Evolutionary conservation across 1,140 invertebrate species (phyloP), one percentile per base, ranked within the genome.

Genomic region (Heliconius congener): DNA sequence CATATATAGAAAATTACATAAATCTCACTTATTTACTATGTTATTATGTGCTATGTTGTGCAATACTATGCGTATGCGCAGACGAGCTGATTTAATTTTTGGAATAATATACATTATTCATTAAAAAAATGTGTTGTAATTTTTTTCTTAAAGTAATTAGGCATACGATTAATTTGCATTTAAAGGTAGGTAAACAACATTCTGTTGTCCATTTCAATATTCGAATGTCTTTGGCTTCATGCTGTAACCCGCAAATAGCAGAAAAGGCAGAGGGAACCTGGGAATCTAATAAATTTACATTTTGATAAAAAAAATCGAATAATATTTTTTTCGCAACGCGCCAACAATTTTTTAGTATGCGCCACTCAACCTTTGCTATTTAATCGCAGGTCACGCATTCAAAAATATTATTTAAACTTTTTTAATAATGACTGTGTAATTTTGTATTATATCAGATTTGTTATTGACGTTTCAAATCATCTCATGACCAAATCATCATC

Each of bases 361-460:
- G 39, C 6, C 23, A 71, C 4, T 23, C 78, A 76, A 76, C 46
- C 57, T 55, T 77, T 50, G 55, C 57, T 70, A 77, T 74, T 79
- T 74, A 52, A 71, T 76, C 76, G 52, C 57, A 57, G 79, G 79
- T 81, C 76, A 74, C 46, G 42, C 71, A 77, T 30, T 66, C 71
- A 71, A 80, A 81, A 77, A 34, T 55, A 34, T 6, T 6, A 5
- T 60, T 79, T 39, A 76, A 72, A 60, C 72, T 76, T 76, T 73
- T 77, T 75, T 74, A 81, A 71, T 77, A 71, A 81, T 81, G 79
- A 81, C 79, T 80, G 8, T 74, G 72, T 74, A 71, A 70, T 79
- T 79, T 74, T 60, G 77, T 73, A 27, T 73, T 70, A 71, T 71
- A 18, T 66, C 60, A 66, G 23, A 27, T 27, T 66, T 66, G 3